Conservation (phyloP, 2,797 vertebrate species). For the Acanthurus leucopareius region DNA sequence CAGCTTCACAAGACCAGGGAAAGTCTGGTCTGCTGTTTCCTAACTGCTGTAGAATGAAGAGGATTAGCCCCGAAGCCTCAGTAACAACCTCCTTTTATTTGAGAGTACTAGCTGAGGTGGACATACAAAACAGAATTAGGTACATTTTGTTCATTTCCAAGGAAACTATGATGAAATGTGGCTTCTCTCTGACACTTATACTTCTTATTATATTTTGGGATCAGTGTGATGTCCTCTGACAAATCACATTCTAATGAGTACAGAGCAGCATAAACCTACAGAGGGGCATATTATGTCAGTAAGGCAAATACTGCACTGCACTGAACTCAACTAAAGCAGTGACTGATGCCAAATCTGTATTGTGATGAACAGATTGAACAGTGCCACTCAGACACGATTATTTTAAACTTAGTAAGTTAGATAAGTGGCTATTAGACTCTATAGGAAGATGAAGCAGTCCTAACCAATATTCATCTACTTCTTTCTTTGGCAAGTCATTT, state of each 20-base stretch:
- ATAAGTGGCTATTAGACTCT: neutral
- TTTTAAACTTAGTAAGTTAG: neutral
- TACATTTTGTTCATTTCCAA: too few species aligned
- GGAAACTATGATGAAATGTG: too few species aligned
- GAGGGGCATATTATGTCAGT: neutral
- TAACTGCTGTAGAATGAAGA: too few species aligned
- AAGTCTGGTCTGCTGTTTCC: too few species aligned
- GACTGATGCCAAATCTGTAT: neutral
- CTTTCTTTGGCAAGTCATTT: neutral
- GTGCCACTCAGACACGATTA: neutral
- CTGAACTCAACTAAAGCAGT: too few species aligned
- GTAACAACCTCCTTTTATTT: too few species aligned
- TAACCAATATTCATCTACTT: neutral
- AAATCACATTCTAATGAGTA: neutral
- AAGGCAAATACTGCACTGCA: neutral
- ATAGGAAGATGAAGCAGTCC: neutral
- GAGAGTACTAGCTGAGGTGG: too few species aligned
- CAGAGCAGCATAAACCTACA: neutral
- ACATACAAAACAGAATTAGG: too few species aligned
- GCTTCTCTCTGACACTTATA: neutral
- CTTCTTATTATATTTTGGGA: neutral
- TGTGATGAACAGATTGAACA: neutral
- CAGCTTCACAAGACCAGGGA: too few species aligned
- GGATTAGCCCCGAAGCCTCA: too few species aligned
- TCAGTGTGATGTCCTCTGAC: neutral